These are phyloP conservation scores for Phortica variegata DNA, from an alignment of 1,140 invertebrate genomes.

Conservation along the genomic window DNA sequence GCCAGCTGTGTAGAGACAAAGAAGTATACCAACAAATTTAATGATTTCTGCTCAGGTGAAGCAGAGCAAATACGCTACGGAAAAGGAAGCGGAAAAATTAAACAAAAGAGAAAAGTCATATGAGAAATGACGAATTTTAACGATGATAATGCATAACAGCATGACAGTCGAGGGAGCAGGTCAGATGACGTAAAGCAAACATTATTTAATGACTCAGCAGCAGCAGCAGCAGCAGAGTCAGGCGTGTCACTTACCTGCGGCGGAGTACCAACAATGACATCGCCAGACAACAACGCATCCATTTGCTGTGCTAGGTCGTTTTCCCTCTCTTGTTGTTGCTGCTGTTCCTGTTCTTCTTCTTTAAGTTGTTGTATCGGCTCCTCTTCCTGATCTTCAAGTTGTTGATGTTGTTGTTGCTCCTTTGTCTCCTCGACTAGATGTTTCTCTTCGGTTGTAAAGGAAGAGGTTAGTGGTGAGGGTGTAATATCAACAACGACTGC, in stretches of 20 bases:
- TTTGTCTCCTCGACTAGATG: conserved; percentile 48
- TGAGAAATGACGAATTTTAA: conserved; percentile 28
- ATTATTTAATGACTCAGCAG: conserved; percentile 6
- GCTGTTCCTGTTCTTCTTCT: conserved; percentile 7
- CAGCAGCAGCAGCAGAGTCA: not conserved
- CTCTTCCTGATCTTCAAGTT: conserved; percentile 2
- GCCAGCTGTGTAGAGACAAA: conserved; percentile 32
- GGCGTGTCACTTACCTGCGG: conserved; percentile 38
- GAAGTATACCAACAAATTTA: conserved; percentile 52
- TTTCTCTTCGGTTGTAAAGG: conserved; percentile 48
- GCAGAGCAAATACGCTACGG: conserved; percentile 10
- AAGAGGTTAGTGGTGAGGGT: conserved; percentile 39
- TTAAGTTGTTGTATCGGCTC: not conserved
- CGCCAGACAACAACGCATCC: conserved; percentile 17
- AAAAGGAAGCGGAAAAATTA: conserved; percentile 24
- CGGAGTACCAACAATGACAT: conserved; percentile 25
- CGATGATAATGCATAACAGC: conserved; percentile 3
- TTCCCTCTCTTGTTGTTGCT: too few species aligned
- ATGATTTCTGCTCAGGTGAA: conserved; percentile 46
- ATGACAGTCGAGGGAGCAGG: too few species aligned
- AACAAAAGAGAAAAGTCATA: conserved; percentile 17
- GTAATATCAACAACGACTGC: conserved; percentile 36
- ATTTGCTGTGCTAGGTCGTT: conserved; percentile 9
- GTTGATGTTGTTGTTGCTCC: conserved; percentile 20
- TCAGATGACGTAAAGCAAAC: too few species aligned